Conservation (phyloP, 2,888 invertebrate species). For the Phragmatobia fuliginosa region DNA sequence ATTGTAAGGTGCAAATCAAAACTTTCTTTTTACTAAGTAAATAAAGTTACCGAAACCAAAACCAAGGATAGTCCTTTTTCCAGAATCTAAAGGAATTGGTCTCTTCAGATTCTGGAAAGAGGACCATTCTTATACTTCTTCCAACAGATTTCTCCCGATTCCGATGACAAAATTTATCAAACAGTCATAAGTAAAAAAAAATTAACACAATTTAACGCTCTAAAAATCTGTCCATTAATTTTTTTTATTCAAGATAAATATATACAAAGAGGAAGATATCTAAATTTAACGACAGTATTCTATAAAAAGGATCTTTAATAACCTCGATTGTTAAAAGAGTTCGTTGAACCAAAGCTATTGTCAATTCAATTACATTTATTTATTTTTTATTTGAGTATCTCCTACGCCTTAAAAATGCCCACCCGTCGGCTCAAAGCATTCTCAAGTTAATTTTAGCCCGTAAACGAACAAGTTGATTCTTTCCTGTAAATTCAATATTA, state of each 20-base stretch:
- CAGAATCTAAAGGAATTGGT: no score
- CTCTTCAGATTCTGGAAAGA: no score
- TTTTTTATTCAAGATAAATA: neutral
- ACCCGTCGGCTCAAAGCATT: neutral
- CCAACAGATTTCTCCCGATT: no score
- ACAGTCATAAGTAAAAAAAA: no score
- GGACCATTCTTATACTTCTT: no score
- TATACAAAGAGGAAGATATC: neutral
- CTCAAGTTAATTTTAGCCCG: neutral
- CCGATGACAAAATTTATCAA: no score
- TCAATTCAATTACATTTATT: neutral
- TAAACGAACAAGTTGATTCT: constrained; percentile 1
- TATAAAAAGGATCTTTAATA: neutral
- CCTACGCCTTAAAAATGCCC: neutral
- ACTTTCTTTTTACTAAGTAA: no score
- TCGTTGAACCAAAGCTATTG: neutral
- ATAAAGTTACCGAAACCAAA: no score
- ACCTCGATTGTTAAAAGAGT: neutral
- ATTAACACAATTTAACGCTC: neutral
- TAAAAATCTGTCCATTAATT: neutral
- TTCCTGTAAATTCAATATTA: neutral
- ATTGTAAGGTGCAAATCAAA: no score
- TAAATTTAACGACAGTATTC: neutral
- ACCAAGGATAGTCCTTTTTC: no score
- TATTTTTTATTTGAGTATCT: neutral